phyloP scores from a whole-genome alignment of 2,797 vertebrate species.

The Periparus ater region DNA sequence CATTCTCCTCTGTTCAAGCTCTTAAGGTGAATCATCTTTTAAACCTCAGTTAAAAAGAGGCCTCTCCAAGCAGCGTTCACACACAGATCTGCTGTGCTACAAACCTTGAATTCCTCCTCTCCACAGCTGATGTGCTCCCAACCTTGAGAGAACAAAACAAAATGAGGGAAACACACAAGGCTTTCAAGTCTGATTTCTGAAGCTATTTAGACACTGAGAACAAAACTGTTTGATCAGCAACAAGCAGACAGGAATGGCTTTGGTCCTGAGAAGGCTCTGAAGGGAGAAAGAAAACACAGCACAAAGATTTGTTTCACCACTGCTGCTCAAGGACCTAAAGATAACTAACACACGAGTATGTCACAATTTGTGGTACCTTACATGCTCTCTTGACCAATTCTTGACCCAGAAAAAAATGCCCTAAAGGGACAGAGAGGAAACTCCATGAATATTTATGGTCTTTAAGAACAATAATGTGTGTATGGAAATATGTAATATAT shows the following conservation, averaged over 20 bases:
- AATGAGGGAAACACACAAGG: background rate
- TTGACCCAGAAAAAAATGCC: background rate
- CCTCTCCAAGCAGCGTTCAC: background rate
- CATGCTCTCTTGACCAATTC: background rate
- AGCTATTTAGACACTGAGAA: background rate
- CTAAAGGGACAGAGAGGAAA: background rate
- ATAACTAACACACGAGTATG: background rate
- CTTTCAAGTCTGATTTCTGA: conserved; percentile 49
- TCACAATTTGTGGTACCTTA: background rate
- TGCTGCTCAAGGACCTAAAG: background rate
- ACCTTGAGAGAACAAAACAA: conserved; percentile 21
- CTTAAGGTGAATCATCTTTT: background rate
- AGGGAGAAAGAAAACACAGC: background rate
- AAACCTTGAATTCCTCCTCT: background rate
- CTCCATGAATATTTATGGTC: background rate
- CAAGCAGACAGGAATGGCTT: background rate
- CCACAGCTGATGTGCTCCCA: background rate
- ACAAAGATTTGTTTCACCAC: background rate
- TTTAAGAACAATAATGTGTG: background rate
- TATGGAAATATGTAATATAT: background rate
- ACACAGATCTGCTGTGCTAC: background rate
- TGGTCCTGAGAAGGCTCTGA: background rate
- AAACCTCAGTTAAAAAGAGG: background rate
- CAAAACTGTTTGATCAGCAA: conserved; percentile 34
- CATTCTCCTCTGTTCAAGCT: background rate